A percentile compares a stretch with the other conserved stretches of the same genome.
Conservation (phyloP, 2,888 invertebrate species). For the Temnothorax ravouxi region DNA sequence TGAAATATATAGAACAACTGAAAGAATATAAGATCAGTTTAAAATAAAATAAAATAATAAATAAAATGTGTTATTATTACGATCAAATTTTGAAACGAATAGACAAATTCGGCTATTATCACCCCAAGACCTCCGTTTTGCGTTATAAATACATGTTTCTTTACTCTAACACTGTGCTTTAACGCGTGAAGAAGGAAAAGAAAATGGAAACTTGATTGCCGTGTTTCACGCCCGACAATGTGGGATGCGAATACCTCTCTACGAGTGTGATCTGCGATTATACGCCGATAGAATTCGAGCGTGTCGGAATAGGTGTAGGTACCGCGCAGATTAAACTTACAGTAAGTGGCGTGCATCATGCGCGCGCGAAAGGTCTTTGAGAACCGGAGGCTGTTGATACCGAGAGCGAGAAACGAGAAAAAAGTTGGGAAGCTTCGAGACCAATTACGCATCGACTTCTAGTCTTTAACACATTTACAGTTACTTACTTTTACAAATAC, state of each 20-base stretch:
- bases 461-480: too few species aligned
- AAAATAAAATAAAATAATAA: background rate
- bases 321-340: slow-evolving; percentile 27
- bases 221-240: slow-evolving; percentile 8
- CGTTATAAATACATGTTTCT: background rate
- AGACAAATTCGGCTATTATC: background rate
- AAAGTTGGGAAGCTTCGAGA: background rate
- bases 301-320: slow-evolving; percentile 14
- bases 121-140: background rate
- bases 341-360: slow-evolving; percentile 7
- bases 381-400: slow-evolving; percentile 37
- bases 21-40: background rate
- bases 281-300: slow-evolving; percentile 25
- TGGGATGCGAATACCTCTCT: background rate
- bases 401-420: slow-evolving; percentile 21
- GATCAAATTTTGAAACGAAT: background rate
- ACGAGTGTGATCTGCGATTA: slow-evolving; percentile 2
- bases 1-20: background rate
- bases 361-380: slow-evolving; percentile 21
- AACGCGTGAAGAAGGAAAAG: background rate
- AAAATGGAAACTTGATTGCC: background rate
- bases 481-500: too few species aligned
- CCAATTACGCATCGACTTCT: too few species aligned
- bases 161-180: background rate
- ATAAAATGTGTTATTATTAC: background rate